A percentile compares a stretch with the other conserved stretches of the same genome.
phyloP scores from a whole-genome alignment of 37 sponge, comb jelly and placozoan genomes.

The Amphimedon queenslandica region DNA sequence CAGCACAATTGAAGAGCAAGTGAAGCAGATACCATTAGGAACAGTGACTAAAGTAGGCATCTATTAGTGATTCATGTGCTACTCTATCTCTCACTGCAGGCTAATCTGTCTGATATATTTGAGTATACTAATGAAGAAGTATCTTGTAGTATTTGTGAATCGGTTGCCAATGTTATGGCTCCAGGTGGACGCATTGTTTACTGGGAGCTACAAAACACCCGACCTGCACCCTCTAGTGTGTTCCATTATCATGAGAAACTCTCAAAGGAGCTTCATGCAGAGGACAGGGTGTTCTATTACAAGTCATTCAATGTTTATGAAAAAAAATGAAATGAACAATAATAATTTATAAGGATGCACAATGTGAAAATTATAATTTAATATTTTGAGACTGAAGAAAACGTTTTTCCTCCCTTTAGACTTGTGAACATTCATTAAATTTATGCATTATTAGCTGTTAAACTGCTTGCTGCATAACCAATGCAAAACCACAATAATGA shows the following conservation, averaged over 20 bases:
- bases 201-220: slow-evolving; percentile 45
- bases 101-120: slow-evolving; percentile 51
- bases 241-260: slow-evolving; percentile 19
- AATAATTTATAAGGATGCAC: too few species aligned
- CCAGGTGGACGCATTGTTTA: slow-evolving; percentile 50
- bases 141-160: slow-evolving; percentile 6
- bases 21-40: neutral
- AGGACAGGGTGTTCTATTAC: slow-evolving; percentile 61
- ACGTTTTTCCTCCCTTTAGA: too few species aligned
- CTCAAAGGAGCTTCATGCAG: slow-evolving; percentile 14
- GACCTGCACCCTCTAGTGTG: slow-evolving; percentile 8
- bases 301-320: slow-evolving; percentile 12
- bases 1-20: slow-evolving; percentile 21
- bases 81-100: slow-evolving; percentile 10
- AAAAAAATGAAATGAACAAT: neutral
- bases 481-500: too few species aligned
- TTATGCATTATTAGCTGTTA: too few species aligned
- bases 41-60: neutral
- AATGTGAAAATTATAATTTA: too few species aligned
- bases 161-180: slow-evolving; percentile 1
- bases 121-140: slow-evolving; percentile 53
- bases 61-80: neutral
- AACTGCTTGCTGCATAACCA: too few species aligned
- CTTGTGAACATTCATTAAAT: too few species aligned
- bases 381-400: too few species aligned